A percentile compares a stretch with the other conserved stretches of the same genome.
Evolutionary conservation across 2,797 vertebrate species (phyloP).

Genomic region (Pseudochromis fuscus): DNA sequence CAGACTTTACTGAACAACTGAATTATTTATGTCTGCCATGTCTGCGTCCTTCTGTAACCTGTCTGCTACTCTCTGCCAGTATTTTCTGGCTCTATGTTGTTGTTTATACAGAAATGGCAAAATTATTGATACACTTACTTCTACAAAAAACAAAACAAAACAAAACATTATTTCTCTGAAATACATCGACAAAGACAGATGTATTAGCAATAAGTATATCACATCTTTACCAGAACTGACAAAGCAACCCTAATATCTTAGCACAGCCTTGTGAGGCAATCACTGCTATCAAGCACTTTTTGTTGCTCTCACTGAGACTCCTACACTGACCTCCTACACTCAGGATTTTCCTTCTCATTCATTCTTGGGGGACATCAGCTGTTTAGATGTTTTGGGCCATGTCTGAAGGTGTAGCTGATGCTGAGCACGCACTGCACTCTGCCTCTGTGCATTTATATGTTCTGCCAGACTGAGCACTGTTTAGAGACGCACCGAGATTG

Average conservation of each 20-base stretch:
- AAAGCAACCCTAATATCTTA: background rate
- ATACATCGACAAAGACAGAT: no score
- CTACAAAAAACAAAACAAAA: background rate
- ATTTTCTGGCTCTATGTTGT: conserved; percentile 7
- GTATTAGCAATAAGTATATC: no score
- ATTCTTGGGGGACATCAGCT: background rate
- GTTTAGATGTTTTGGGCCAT: background rate
- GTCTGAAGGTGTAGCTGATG: background rate
- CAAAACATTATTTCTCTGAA: no score
- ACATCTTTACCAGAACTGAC: no score
- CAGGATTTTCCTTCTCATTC: background rate
- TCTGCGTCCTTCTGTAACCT: conserved; percentile 37
- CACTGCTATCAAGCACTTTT: background rate
- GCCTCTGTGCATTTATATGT: conserved; percentile 24
- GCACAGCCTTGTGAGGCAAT: background rate
- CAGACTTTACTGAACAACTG: conserved; percentile 42
- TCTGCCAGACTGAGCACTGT: conserved; percentile 46
- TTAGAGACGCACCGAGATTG: conserved; percentile 49
- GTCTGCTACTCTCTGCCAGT: conserved; percentile 9
- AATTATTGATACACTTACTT: background rate
- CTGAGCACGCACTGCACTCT: conserved; percentile 5
- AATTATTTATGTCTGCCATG: conserved; percentile 65
- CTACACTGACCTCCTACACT: background rate
- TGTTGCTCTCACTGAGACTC: background rate
- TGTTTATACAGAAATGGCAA: background rate